Percentiles rank a stretch among this genome's conserved stretches.
Evolutionary conservation across 2,113 vertebrate species (phyloP).

Genomic region (Hippocampus mohnikei): DNA sequence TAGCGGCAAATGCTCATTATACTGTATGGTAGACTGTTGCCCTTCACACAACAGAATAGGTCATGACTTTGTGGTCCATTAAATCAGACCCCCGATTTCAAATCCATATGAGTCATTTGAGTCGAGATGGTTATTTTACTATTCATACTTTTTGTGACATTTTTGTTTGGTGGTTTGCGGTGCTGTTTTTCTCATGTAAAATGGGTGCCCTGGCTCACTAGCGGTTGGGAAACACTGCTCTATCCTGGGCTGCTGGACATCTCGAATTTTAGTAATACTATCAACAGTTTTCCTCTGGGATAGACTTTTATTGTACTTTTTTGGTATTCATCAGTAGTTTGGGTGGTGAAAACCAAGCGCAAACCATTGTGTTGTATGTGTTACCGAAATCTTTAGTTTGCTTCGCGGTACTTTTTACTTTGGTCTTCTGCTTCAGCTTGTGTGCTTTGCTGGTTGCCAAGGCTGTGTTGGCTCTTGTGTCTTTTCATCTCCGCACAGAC

Average conservation of each 20-base stretch:
- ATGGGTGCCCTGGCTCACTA: neutral
- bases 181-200: neutral
- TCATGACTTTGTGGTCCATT: neutral
- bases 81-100: neutral
- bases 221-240: constrained; percentile 5
- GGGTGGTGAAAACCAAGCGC: constrained; percentile 13
- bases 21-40: neutral
- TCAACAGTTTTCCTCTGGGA: constrained; percentile 12
- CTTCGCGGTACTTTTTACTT: constrained; percentile 14
- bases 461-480: constrained; percentile 27
- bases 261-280: constrained; percentile 18
- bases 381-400: constrained; percentile 25
- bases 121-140: neutral
- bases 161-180: neutral
- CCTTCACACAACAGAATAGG: neutral
- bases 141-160: neutral
- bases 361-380: constrained; percentile 7
- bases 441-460: constrained; percentile 41
- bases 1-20: neutral
- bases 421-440: constrained; percentile 49
- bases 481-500: constrained; percentile 40
- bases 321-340: constrained; percentile 18
- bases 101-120: neutral
- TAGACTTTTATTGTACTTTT: constrained; percentile 17
- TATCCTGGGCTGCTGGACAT: constrained; percentile 24